phyloP scores from a whole-genome alignment of 2,797 vertebrate species.

The Onychomys leucogaster region DNA sequence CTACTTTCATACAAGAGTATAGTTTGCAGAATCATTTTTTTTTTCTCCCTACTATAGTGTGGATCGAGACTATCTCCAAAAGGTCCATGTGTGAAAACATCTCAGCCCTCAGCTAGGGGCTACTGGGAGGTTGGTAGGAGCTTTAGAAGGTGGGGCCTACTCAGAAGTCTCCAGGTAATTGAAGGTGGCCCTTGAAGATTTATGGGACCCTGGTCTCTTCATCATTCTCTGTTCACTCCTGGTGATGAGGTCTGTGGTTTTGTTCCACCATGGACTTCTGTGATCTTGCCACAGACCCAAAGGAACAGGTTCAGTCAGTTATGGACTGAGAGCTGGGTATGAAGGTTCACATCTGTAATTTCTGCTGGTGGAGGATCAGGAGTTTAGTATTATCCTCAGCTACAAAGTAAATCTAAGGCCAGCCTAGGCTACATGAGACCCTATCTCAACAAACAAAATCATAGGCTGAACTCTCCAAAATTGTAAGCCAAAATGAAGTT shows the following conservation, averaged over 20 bases:
- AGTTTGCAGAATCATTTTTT: constrained; percentile 41
- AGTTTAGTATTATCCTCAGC: background rate
- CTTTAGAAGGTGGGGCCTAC: background rate
- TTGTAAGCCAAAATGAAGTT: background rate
- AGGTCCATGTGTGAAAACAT: background rate
- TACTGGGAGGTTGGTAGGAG: background rate
- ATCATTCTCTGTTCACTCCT: background rate
- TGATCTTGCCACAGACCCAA: background rate
- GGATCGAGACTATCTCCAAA: background rate
- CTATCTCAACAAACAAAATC: background rate
- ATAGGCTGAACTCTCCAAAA: background rate
- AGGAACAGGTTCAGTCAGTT: background rate
- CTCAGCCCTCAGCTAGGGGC: background rate
- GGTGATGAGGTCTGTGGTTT: background rate
- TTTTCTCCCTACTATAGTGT: background rate
- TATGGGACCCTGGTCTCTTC: background rate
- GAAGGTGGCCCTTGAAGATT: background rate
- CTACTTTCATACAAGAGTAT: background rate
- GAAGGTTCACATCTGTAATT: background rate
- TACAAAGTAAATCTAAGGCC: background rate
- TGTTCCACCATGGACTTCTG: background rate
- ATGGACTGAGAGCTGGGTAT: background rate
- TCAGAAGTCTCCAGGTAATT: background rate
- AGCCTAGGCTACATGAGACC: background rate
- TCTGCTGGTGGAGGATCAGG: background rate